Evolutionary conservation across 2,888 invertebrate species (phyloP), one percentile per base, ranked within the genome.

Genomic region (Orchesella flavescens): DNA sequence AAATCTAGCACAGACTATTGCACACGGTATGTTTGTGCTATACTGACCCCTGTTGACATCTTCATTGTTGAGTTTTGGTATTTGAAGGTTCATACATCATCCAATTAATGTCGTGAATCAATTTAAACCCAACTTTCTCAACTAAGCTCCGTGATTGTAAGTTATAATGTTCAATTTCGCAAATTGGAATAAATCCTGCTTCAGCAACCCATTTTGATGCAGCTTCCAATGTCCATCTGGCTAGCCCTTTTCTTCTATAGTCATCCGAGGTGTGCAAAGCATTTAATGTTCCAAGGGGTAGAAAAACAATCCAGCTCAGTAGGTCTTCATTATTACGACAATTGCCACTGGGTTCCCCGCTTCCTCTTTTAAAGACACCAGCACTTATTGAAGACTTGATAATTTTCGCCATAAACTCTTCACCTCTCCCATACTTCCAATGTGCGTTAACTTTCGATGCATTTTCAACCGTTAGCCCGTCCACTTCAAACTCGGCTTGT

Each of bases 221-320:
- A 0, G 79, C 74, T 63, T 68, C 61, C 69, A 84, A 63, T 0
- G 75, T 69, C 74, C 73, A 63, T n/a, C 53, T 24, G 3, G 57
- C 84, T 15, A 79, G n/a, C 9, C 84, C 79, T 43, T 74, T 68
- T 3, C 79, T 43, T 55, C 84, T 44, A 46, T 61, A 61, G 12
- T 73, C 74, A 1, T 84, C 79, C 17, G 74, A n/a, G 3, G 84
- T 84, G 57, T 79, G 46, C 1, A 84, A 53, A 12, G 79, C 79
- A 19, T 69, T 65, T 13, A 84, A 59, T 10, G 80, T 72, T 24
- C 80, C 80, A 23, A 80, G 13, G 1, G 43, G n/a, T 19, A 46
- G 21, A 24, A 66, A 15, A 43, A 68, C 23, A 4, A 80, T 24
- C 65, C 65, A 80, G 12, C 80, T 74, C 7, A 82, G 53, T 1